Base-by-base conservation (phyloP, 37 sponge, comb jelly and placozoan genomes). In the Dysidea cf. avara region DNA sequence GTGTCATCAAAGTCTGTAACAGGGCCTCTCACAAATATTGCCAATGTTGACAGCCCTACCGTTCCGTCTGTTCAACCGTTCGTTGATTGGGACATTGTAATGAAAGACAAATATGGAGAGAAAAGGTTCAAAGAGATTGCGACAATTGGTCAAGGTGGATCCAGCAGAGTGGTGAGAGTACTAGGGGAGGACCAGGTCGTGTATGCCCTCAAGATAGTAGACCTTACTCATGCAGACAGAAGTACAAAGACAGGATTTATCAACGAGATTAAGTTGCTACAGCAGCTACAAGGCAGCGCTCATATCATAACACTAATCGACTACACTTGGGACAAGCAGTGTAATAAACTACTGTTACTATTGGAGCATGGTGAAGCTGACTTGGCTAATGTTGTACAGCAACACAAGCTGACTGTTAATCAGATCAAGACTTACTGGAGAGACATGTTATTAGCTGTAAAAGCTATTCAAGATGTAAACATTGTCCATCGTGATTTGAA, bases 401-500 rank as follows among this genome's bases (percentile, higher is more conserved):
- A 34, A 0, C 11, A 25, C 5, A 22, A 31, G 9, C 0, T 17
- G 33, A 12, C 59, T 29, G 17, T 47, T 17, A 43, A 57, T 34
- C 70, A 35, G 29, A 80, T 86, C 35, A 51, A 54, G 21, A 61
- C 61, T 24, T 73, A 79, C 53, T 91, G 92, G 92, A 61, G 47
- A 25, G 67, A 91, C 40, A 91, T 91, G 80, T 74, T 91, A 17
- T 20, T 37, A 56, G 80, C 80, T 21, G 84, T 91, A 14, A 73
- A 87, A 68, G 86, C 76, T 47, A 83, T 92, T 28, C 93, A 92
- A 47, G 69, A 74, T n/a, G 50, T 80, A n/a, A 69, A 53, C 13
- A 73, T 92, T 24, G 71, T 92, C n/a, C 93, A 92, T 69, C 81
- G 83, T 47, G 93, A 92, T 64, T 61, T 92, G 47, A 92, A 92